Conservation (phyloP, 2,113 vertebrate genomes). For the Oncorhynchus tshawytscha region DNA sequence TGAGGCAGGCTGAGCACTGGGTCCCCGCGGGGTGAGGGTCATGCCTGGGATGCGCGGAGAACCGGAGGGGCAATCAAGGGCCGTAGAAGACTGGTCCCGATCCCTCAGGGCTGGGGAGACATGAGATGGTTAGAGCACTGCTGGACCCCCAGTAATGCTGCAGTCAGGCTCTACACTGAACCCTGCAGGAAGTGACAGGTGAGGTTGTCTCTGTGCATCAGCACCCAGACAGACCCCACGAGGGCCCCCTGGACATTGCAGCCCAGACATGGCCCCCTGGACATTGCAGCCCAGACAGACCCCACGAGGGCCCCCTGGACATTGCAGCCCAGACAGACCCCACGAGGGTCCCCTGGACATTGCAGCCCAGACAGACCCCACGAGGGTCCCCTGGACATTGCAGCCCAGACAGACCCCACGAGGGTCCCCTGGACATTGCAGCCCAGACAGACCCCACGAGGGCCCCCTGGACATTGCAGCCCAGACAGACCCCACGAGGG, state of each 20-base stretch:
- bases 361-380: conserved; percentile 64
- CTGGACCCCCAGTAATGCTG: conserved; percentile 49
- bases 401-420: conserved; percentile 67
- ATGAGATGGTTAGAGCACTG: conserved; percentile 34
- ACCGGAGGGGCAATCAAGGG: conserved; percentile 78
- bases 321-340: conserved; percentile 62
- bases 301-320: conserved; percentile 67
- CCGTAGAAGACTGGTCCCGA: conserved; percentile 63
- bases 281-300: conserved; percentile 59
- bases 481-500: conserved; percentile 68
- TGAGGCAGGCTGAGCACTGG: conserved; percentile 67
- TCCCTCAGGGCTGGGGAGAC: conserved; percentile 80
- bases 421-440: conserved; percentile 54
- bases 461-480: conserved; percentile 54
- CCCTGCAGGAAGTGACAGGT: conserved; percentile 75
- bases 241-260: conserved; percentile 60
- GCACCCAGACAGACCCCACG: conserved; percentile 72
- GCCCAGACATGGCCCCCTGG: conserved; percentile 51
- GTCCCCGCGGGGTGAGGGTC: conserved; percentile 81
- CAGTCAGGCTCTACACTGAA: conserved; percentile 64
- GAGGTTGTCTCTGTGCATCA: conserved; percentile 80
- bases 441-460: conserved; percentile 69
- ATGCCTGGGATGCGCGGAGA: conserved; percentile 81
- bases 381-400: conserved; percentile 58
- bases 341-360: conserved; percentile 62